Conservation (phyloP, 2,113 vertebrate genomes). For the Cavia porcellus region DNA sequence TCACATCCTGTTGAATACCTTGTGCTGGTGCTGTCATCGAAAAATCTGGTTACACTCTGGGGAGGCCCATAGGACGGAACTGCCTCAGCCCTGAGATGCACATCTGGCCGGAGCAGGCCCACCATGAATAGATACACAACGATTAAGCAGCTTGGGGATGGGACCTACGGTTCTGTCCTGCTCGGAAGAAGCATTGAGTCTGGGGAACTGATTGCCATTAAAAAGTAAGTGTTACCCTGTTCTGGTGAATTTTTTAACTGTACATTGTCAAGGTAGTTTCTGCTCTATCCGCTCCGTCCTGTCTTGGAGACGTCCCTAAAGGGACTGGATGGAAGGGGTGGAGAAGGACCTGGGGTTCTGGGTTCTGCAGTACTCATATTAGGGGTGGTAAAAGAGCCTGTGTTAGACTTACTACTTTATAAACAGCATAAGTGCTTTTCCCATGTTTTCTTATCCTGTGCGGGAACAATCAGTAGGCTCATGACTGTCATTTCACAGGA, state of each 20-base stretch:
- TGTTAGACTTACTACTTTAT: background rate
- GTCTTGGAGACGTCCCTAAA: background rate
- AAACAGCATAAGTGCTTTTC: background rate
- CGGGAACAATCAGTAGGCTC: background rate
- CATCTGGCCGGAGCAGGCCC: conserved; percentile 79
- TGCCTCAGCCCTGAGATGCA: conserved; percentile 84
- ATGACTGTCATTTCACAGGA: background rate
- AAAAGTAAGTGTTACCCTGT: conserved; percentile 91
- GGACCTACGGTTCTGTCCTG: conserved; percentile 97
- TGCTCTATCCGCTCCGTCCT: background rate
- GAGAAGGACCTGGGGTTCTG: background rate
- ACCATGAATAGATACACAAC: conserved; percentile 97
- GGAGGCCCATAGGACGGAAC: conserved; percentile 80
- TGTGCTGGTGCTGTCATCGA: conserved; percentile 93
- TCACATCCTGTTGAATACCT: conserved; percentile 85
- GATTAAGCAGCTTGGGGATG: conserved; percentile 97
- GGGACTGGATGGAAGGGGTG: background rate
- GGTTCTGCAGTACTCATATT: background rate
- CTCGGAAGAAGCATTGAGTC: conserved; percentile 96
- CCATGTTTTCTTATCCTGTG: background rate
- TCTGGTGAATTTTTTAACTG: background rate
- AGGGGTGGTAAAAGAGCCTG: background rate
- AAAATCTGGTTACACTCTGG: conserved; percentile 93
- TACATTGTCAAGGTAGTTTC: background rate
- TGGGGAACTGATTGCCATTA: conserved; percentile 98